Evolutionary conservation across 2,888 invertebrate species (phyloP), one percentile per base, ranked within the genome.

Genomic region (Macrosiphum euphorbiae): DNA sequence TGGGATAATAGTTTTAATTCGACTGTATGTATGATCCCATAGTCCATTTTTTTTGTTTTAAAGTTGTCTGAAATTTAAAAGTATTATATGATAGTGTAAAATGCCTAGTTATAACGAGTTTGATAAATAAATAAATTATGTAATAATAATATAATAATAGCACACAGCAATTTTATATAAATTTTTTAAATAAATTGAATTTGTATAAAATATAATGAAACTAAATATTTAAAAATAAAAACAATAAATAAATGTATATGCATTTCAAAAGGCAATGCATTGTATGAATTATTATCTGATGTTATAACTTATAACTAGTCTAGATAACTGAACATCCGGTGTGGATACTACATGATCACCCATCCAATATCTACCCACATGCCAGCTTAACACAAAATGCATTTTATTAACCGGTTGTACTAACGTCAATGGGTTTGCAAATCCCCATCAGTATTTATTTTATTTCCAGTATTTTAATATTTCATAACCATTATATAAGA

Each of bases 321-420:
- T 16, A 86, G 28, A 90, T 47, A 50, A 47, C 20, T 50, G 13
- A 67, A 90, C 47, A 67, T n/a, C 28, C 28, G 50, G n/a, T 20
- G 26, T 35, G 78, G 67, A 78, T 67, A 85, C 55, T 35, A 50
- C 47, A 52, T 52, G 44, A 85, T 85, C 55, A 84, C 85, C 85
- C 52, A 84, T 85, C 85, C 91, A 41, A 78, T 44, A 84, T 84
- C 91, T 91, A 85, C 91, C 91, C 85, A 91, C 55, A 55, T 41
- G 26, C n/a, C 50, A 41, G 47, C 26, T 89, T 28, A 58, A 58
- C 24, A 28, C 41, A 44, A 89, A 35, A 89, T 16, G 41, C 28
- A 50, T 78, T 78, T 78, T 41, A 58, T 41, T 26, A 89, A 89
- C 44, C 44, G 44, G 58, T 88, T 58, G 58, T 55, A 28, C 28